Evolutionary conservation across 2,888 invertebrate genomes (phyloP).

Genomic region (Plebejus melissa): DNA sequence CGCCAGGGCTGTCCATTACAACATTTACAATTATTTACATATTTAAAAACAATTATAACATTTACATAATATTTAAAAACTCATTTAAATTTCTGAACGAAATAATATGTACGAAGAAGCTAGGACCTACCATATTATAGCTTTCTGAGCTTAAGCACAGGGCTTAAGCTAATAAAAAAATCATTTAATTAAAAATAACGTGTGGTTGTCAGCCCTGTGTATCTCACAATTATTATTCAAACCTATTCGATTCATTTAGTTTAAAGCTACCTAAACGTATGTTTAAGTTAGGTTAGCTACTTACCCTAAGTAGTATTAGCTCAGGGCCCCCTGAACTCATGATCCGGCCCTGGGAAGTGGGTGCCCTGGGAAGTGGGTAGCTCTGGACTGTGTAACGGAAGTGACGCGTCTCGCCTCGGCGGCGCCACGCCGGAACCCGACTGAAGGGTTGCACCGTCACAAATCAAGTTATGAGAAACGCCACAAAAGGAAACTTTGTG

Average conservation of each 20-base stretch:
- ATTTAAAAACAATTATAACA: background rate
- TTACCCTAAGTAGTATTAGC: too few relatives aligned
- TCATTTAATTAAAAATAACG: too few relatives aligned
- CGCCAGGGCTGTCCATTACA: background rate
- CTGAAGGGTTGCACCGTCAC: slow-evolving; percentile 77
- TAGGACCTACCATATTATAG: too few relatives aligned
- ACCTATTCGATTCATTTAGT: too few relatives aligned
- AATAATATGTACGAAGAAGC: background rate
- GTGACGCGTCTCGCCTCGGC: slow-evolving; percentile 70
- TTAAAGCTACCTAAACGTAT: too few relatives aligned
- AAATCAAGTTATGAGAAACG: slow-evolving; percentile 78
- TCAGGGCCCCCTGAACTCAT: too few relatives aligned
- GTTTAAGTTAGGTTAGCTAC: too few relatives aligned
- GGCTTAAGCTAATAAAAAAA: too few relatives aligned
- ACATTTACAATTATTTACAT: background rate
- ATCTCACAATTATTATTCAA: too few relatives aligned
- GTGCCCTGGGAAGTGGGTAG: slow-evolving; percentile 14
- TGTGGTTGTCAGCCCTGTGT: too few relatives aligned
- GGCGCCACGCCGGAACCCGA: slow-evolving; percentile 70
- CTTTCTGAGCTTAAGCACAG: too few relatives aligned
- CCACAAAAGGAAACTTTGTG: slow-evolving; percentile 79
- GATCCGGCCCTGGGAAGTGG: too few relatives aligned
- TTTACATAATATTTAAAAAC: background rate
- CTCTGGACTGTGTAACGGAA: slow-evolving; percentile 45
- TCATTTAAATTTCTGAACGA: background rate